These are phyloP conservation scores for Phalacrocorax carbo DNA, from an alignment of 2,113 vertebrate genomes.

Conservation along the genomic window DNA sequence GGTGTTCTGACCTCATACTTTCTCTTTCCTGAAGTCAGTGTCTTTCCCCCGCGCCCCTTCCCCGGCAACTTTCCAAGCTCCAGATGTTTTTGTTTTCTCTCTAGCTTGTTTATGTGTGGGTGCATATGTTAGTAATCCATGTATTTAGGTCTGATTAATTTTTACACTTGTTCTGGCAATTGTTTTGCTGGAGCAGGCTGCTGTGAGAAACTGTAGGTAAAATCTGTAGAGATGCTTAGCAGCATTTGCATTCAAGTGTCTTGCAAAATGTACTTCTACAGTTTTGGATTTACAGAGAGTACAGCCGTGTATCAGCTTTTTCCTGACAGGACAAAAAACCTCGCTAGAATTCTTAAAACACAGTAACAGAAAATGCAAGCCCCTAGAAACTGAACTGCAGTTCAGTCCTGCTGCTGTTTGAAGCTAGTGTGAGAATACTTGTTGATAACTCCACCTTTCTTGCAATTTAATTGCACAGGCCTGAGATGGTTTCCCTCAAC, in stretches of 20 bases:
- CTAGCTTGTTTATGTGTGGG: not conserved
- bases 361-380: not conserved
- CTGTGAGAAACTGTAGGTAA: not conserved
- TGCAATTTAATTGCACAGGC: not conserved
- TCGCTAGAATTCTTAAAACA: not conserved
- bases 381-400: not conserved
- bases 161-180: slow-evolving; percentile 7
- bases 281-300: not conserved
- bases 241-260: not conserved
- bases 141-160: not conserved
- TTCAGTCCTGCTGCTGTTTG: not conserved
- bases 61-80: not conserved
- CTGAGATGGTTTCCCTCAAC: not conserved
- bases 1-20: not conserved
- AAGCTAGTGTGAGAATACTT: not conserved
- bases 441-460: not conserved
- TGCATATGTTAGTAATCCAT: not conserved
- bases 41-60: not conserved
- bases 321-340: not conserved
- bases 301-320: not conserved
- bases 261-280: not conserved
- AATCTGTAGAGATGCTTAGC: not conserved
- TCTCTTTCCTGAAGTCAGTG: not conserved
- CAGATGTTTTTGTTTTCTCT: slow-evolving; percentile 21
- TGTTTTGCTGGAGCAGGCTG: not conserved